Evolutionary conservation across 2,113 vertebrate species (phyloP).

Genomic region (Triplophysa dalaica): DNA sequence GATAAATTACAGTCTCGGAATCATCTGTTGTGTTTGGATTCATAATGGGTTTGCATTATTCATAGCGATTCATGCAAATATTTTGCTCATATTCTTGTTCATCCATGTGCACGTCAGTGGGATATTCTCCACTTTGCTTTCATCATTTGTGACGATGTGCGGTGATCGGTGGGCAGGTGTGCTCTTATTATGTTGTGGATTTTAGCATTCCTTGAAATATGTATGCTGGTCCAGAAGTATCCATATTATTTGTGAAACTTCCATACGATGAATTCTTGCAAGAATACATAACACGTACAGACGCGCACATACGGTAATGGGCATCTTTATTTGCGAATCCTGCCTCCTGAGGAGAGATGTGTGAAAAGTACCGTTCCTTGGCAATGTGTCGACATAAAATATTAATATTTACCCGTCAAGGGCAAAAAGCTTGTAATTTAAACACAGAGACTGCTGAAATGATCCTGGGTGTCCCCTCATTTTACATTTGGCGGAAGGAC

Average conservation of each 20-base stretch:
- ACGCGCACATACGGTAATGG: background rate
- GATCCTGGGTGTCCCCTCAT: slow-evolving; percentile 65
- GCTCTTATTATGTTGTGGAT: background rate
- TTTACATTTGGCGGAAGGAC: slow-evolving; percentile 73
- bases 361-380: slow-evolving; percentile 31
- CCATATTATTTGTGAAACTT: background rate
- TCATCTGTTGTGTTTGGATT: slow-evolving; percentile 7
- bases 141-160: no score
- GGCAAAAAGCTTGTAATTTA: slow-evolving; percentile 76
- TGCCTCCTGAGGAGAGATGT: slow-evolving; percentile 26
- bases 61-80: background rate
- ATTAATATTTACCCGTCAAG: slow-evolving; percentile 74
- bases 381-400: slow-evolving; percentile 75
- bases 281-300: slow-evolving; percentile 1
- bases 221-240: background rate
- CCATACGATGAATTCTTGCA: background rate
- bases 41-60: slow-evolving; percentile 9
- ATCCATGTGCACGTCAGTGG: background rate
- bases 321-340: slow-evolving; percentile 18
- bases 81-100: background rate
- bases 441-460: slow-evolving; percentile 69
- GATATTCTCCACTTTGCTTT: no score
- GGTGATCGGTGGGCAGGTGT: no score
- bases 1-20: slow-evolving; percentile 30
- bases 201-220: background rate